Conservation (phyloP, 2,888 invertebrate genomes). For the Morinoia aosen region DNA sequence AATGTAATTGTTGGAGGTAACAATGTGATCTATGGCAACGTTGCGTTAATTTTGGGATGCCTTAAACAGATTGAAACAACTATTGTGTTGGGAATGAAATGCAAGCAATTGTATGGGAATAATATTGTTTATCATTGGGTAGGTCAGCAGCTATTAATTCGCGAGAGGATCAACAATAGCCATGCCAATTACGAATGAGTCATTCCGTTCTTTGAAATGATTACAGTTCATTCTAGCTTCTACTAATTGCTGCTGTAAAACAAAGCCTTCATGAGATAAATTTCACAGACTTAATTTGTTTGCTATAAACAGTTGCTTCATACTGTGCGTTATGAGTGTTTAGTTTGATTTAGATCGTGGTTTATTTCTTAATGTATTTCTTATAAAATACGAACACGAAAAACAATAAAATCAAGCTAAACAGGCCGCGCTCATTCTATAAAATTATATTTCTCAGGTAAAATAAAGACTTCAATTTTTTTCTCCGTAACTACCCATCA, state of each 20-base stretch:
- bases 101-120: background rate
- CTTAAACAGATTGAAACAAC: background rate
- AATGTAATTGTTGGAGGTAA: background rate
- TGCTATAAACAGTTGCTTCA: background rate
- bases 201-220: background rate
- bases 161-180: background rate
- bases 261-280: too few relatives aligned
- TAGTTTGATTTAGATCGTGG: background rate
- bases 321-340: background rate
- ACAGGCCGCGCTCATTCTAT: background rate
- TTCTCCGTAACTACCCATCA: too few relatives aligned
- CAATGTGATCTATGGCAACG: background rate
- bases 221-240: too few relatives aligned
- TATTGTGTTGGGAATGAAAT: background rate
- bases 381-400: background rate
- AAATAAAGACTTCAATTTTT: background rate
- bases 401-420: background rate
- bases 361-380: background rate
- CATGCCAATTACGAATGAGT: background rate
- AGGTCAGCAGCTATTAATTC: background rate
- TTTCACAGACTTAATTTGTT: background rate
- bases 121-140: background rate
- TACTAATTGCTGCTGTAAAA: background rate
- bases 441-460: background rate
- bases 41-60: background rate